Conservation (phyloP, 2,888 invertebrate genomes). For the Bellardia bayeri region DNA sequence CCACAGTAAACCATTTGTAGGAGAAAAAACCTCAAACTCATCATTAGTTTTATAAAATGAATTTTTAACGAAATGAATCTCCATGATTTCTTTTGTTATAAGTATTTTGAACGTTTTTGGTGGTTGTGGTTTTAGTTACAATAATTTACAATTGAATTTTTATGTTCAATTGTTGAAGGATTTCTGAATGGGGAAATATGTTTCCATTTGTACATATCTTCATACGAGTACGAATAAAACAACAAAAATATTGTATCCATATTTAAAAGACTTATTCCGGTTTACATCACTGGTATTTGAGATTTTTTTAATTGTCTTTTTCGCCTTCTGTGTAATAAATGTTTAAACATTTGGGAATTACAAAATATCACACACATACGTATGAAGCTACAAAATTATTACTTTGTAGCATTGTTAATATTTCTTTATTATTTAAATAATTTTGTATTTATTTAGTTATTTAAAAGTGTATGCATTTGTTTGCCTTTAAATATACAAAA, state of each 20-base stretch:
- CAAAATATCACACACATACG: slow-evolving; percentile 11
- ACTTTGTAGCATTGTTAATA: slow-evolving; percentile 17
- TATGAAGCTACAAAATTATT: slow-evolving; percentile 2
- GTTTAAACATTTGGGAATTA: not conserved
- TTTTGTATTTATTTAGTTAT: slow-evolving; percentile 28
- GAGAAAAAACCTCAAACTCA: slow-evolving; percentile 52
- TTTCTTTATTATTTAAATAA: slow-evolving; percentile 11
- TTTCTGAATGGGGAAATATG: slow-evolving; percentile 21
- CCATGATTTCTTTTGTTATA: slow-evolving; percentile 15
- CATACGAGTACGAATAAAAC: not conserved
- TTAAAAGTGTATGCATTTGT: slow-evolving; percentile 14
- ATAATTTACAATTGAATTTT: slow-evolving; percentile 40
- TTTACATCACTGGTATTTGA: slow-evolving; percentile 33
- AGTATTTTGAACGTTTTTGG: not conserved
- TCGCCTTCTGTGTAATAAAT: slow-evolving; percentile 17
- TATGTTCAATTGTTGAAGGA: slow-evolving; percentile 34
- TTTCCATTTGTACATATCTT: not conserved
- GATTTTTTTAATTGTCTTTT: slow-evolving; percentile 10
- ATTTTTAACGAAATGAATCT: slow-evolving; percentile 34
- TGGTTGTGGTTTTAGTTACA: slow-evolving; percentile 1
- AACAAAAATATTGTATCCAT: not conserved
- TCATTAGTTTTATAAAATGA: slow-evolving; percentile 35
- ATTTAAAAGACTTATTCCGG: slow-evolving; percentile 26
- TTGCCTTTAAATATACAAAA: slow-evolving; percentile 9
- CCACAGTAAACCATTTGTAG: not conserved